Conservation (phyloP, 2,888 invertebrate genomes). For the Rhagium mordax region DNA sequence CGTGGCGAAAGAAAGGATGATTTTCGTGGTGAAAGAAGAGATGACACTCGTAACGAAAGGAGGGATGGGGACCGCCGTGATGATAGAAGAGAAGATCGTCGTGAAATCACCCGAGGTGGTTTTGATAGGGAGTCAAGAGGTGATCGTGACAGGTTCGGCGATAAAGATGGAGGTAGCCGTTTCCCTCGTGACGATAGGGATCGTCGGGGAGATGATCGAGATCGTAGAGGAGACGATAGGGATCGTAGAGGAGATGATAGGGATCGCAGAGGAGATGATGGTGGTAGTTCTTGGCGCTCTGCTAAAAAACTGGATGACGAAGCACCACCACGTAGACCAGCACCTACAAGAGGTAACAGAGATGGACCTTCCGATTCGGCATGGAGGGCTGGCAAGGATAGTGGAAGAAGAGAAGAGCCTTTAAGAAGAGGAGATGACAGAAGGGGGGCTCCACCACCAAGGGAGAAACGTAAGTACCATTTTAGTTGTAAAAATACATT, state of each 20-base stretch:
- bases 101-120: conserved; percentile 23
- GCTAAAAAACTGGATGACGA: conserved; percentile 47
- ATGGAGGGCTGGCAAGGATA: conserved; percentile 45
- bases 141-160: conserved; percentile 28
- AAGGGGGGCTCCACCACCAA: conserved; percentile 52
- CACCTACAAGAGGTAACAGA: conserved; percentile 40
- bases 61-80: conserved; percentile 26
- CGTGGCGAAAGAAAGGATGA: neutral
- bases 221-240: conserved; percentile 46
- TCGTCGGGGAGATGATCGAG: conserved; percentile 13
- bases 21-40: conserved; percentile 42
- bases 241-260: conserved; percentile 42
- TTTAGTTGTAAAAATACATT: too few species aligned
- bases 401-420: conserved; percentile 52
- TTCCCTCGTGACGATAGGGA: conserved; percentile 10
- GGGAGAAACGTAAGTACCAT: conserved; percentile 64
- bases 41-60: conserved; percentile 31
- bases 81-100: conserved; percentile 28
- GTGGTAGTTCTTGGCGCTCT: conserved; percentile 51
- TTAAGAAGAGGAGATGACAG: conserved; percentile 47
- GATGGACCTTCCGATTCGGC: conserved; percentile 41
- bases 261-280: conserved; percentile 45
- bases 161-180: conserved; percentile 20
- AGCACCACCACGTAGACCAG: conserved; percentile 34
- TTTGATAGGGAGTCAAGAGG: conserved; percentile 23